A percentile compares a stretch with the other conserved stretches of the same genome.
These are phyloP conservation scores for Glandiceps talaboti DNA, from an alignment of 53 echinoderm and acorn worm species.

Conservation along the genomic window DNA sequence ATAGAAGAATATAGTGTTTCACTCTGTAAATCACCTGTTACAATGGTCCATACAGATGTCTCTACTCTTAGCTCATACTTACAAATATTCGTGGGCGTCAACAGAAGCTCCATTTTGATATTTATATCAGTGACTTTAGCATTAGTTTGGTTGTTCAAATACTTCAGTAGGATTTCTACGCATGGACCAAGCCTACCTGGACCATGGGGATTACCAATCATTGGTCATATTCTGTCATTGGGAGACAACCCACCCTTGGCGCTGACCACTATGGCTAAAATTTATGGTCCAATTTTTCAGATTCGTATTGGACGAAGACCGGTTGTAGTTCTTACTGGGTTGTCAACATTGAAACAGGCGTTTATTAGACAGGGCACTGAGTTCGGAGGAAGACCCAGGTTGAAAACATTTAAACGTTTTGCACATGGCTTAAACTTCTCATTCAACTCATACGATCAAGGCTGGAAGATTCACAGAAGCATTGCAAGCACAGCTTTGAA, in stretches of 20 bases:
- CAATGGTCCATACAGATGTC: too few species aligned
- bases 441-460: conserved; percentile 38
- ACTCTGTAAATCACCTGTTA: too few species aligned
- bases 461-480: conserved; percentile 54
- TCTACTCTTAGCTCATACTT: too few species aligned
- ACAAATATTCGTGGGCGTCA: too few species aligned
- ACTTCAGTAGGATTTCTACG: too few species aligned
- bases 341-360: conserved; percentile 69
- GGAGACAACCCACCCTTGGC: conserved; percentile 28
- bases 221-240: conserved; percentile 59
- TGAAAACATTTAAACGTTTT: conserved; percentile 36
- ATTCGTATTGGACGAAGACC: conserved; percentile 82
- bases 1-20: too few species aligned
- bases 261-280: conserved; percentile 38
- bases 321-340: conserved; percentile 80
- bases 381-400: conserved; percentile 74
- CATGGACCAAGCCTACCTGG: conserved; percentile 25
- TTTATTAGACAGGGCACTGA: conserved; percentile 68
- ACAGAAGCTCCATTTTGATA: too few species aligned
- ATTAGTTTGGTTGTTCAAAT: too few species aligned
- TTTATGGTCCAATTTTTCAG: conserved; percentile 66
- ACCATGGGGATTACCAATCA: conserved; percentile 47
- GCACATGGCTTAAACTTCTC: conserved; percentile 19
- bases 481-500: conserved; percentile 39
- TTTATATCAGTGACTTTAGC: too few species aligned